These are phyloP conservation scores for Drosophila pandora DNA, from an alignment of 1,140 invertebrate genomes.

Conservation along the genomic window DNA sequence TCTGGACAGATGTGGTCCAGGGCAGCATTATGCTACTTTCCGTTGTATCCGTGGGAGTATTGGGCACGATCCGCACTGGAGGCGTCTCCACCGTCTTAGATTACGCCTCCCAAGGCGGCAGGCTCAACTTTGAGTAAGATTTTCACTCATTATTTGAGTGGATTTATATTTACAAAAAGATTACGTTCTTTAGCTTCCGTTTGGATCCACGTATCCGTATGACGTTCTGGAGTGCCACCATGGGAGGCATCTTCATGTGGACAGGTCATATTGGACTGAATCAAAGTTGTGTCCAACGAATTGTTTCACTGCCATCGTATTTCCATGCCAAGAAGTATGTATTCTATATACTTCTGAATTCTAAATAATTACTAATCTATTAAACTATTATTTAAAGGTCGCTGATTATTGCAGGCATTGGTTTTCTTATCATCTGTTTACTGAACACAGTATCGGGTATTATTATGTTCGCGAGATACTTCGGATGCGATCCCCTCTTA, in stretches of 20 bases:
- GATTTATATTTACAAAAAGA: not conserved
- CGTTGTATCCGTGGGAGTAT: conserved; percentile 87
- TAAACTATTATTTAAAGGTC: conserved; percentile 72
- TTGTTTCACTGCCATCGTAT: conserved; percentile 67
- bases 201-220: conserved; percentile 68
- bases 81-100: conserved; percentile 87
- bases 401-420: conserved; percentile 84
- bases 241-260: conserved; percentile 71
- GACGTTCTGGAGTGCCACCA: conserved; percentile 53
- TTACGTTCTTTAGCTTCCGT: conserved; percentile 35
- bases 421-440: conserved; percentile 84
- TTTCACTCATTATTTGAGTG: not conserved
- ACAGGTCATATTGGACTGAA: conserved; percentile 71
- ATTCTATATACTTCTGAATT: not conserved
- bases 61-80: conserved; percentile 88
- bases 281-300: conserved; percentile 76
- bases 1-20: conserved; percentile 95
- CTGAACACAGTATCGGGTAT: conserved; percentile 88
- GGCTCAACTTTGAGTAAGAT: conserved; percentile 87
- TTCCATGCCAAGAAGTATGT: conserved; percentile 62
- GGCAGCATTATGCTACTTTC: conserved; percentile 90
- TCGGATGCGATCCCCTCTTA: conserved; percentile 89
- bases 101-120: conserved; percentile 84
- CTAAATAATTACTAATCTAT: not conserved
- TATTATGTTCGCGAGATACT: conserved; percentile 89